Conservation (phyloP, 2,113 vertebrate genomes). For the Nothocercus julius region DNA sequence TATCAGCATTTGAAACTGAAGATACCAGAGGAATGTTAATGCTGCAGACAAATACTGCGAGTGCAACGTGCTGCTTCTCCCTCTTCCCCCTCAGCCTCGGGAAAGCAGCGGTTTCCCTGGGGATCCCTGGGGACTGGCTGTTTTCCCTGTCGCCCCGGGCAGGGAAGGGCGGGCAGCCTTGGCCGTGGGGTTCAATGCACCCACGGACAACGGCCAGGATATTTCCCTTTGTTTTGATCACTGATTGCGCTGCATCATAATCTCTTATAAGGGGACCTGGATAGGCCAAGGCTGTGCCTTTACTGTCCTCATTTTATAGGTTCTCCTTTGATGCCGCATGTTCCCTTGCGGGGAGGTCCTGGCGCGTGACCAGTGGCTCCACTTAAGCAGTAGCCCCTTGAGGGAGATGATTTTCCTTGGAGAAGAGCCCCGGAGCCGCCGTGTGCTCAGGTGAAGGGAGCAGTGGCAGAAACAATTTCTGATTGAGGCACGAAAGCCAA, state of each 20-base stretch:
- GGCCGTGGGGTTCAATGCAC: not conserved
- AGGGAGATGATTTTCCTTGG: not conserved
- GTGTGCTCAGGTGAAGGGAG: not conserved
- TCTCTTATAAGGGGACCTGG: rapidly evolving
- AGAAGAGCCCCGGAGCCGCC: not conserved
- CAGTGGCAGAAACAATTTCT: too few relatives aligned
- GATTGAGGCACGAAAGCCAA: too few relatives aligned
- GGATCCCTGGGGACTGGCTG: not conserved
- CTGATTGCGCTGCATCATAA: not conserved
- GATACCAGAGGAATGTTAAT: not conserved
- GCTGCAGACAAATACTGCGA: not conserved
- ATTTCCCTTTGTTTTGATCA: not conserved
- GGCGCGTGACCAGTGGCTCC: too few relatives aligned
- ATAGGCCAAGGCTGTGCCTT: not conserved
- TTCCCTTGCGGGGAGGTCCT: not conserved
- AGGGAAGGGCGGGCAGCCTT: too few relatives aligned
- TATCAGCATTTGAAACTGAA: not conserved
- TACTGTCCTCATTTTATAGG: rapidly evolving
- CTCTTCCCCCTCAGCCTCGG: rapidly evolving
- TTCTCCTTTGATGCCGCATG: not conserved
- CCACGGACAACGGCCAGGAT: not conserved
- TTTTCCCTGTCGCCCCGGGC: not conserved
- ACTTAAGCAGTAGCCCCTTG: too few relatives aligned
- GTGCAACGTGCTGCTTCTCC: not conserved
- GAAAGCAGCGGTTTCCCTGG: not conserved